Conservation (phyloP, 2,888 invertebrate genomes). For the Rhingia rostrata region DNA sequence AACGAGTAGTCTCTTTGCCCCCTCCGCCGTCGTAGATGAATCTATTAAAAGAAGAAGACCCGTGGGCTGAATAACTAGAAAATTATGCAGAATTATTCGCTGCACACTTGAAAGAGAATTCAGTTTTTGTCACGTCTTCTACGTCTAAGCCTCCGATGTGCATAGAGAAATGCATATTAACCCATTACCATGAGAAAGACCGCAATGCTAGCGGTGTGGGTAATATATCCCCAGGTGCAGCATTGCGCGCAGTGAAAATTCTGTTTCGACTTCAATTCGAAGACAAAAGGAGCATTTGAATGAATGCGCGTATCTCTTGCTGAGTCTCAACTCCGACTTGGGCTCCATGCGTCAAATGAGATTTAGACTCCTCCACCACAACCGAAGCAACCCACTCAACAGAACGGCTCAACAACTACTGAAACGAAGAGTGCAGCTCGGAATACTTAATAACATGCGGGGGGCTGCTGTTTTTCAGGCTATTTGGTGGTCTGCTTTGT, state of each 20-base stretch:
- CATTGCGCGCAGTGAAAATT: slow-evolving; percentile 24
- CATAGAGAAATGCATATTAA: slow-evolving; percentile 61
- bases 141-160: slow-evolving; percentile 51
- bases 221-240: slow-evolving; percentile 50
- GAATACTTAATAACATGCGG: slow-evolving; percentile 63
- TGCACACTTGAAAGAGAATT: slow-evolving; percentile 62
- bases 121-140: slow-evolving; percentile 70
- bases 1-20: background rate
- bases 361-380: slow-evolving; percentile 39
- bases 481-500: slow-evolving; percentile 69
- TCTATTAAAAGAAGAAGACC: slow-evolving; percentile 25
- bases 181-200: slow-evolving; percentile 62
- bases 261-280: slow-evolving; percentile 33
- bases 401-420: slow-evolving; percentile 3
- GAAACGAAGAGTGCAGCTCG: slow-evolving; percentile 32
- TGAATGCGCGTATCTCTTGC: slow-evolving; percentile 49
- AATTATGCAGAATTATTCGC: slow-evolving; percentile 75
- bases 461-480: slow-evolving; percentile 5
- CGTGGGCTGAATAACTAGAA: slow-evolving; percentile 56
- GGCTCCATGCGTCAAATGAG: slow-evolving; percentile 55
- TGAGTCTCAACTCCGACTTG: background rate
- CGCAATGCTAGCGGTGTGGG: background rate
- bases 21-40: slow-evolving; percentile 6
- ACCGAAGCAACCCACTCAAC: slow-evolving; percentile 11
- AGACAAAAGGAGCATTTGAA: slow-evolving; percentile 62